These are phyloP conservation scores for Drosophila melanica DNA, from an alignment of 1,140 invertebrate genomes.

Conservation along the genomic window DNA sequence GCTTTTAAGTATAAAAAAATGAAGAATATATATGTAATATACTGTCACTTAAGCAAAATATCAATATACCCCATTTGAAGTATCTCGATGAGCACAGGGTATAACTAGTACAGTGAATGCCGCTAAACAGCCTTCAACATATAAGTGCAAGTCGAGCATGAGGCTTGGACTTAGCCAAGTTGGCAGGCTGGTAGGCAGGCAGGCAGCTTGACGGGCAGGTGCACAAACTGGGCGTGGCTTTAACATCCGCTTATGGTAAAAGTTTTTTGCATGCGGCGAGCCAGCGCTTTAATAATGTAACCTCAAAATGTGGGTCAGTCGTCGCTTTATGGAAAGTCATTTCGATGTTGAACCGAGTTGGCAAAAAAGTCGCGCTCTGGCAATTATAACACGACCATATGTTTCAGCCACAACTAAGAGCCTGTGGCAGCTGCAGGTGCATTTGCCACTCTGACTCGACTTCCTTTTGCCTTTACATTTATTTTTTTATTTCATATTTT, in stretches of 20 bases:
- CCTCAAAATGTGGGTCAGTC: slow-evolving; percentile 56
- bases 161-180: slow-evolving; percentile 34
- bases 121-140: slow-evolving; percentile 51
- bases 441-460: slow-evolving; percentile 37
- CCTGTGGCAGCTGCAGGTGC: slow-evolving; percentile 72
- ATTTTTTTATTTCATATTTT: slow-evolving; percentile 7
- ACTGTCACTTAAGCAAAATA: too few species aligned
- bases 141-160: slow-evolving; percentile 43
- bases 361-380: slow-evolving; percentile 45
- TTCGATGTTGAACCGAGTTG: slow-evolving; percentile 40
- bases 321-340: slow-evolving; percentile 71
- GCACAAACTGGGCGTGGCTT: slow-evolving; percentile 47
- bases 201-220: slow-evolving; percentile 25
- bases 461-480: slow-evolving; percentile 2
- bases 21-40: background rate
- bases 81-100: background rate
- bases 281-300: slow-evolving; percentile 56
- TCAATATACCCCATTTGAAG: background rate
- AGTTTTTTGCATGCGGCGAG: slow-evolving; percentile 41
- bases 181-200: slow-evolving; percentile 3
- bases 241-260: slow-evolving; percentile 50
- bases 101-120: slow-evolving; percentile 18
- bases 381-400: slow-evolving; percentile 78
- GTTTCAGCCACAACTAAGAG: slow-evolving; percentile 68
- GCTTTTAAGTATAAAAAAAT: too few species aligned